These are phyloP conservation scores for Perithous albicinctus DNA, from an alignment of 2,888 invertebrate species.

Conservation along the genomic window DNA sequence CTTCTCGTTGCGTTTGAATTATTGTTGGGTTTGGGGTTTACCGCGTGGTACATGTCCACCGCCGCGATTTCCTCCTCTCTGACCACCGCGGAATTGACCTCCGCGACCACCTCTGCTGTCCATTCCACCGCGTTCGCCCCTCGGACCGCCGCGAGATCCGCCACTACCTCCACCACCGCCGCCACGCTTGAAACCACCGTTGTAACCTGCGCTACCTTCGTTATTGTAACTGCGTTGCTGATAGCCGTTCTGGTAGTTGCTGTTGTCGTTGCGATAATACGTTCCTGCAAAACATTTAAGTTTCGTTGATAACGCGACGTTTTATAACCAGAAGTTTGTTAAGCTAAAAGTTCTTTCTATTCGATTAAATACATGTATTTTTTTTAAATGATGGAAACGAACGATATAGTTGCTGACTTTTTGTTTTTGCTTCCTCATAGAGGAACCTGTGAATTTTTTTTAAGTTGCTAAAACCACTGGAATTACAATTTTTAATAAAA, in stretches of 20 bases:
- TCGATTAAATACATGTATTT: not conserved
- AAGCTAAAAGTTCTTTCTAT: not conserved
- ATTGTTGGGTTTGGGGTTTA: constrained; percentile 80
- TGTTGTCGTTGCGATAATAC: constrained; percentile 82
- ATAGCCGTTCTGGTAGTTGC: constrained; percentile 84
- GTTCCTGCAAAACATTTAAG: constrained; percentile 72
- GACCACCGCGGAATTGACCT: constrained; percentile 80
- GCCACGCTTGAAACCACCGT: constrained; percentile 79
- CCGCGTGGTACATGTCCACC: constrained; percentile 80
- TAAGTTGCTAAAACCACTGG: too few relatives aligned
- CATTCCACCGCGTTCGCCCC: constrained; percentile 78
- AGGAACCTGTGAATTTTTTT: too few relatives aligned
- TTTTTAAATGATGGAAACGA: too few relatives aligned
- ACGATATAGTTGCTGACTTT: too few relatives aligned
- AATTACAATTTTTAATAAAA: too few relatives aligned
- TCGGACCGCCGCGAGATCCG: constrained; percentile 74
- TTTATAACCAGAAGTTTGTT: not conserved
- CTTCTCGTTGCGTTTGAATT: constrained; percentile 71
- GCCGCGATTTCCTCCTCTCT: constrained; percentile 83
- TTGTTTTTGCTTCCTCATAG: too few relatives aligned
- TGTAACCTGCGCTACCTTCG: constrained; percentile 77
- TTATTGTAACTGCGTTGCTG: constrained; percentile 82
- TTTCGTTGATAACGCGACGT: not conserved
- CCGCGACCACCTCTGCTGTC: constrained; percentile 78
- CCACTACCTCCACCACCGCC: constrained; percentile 75